These are phyloP conservation scores for Torymus tubicola DNA, from an alignment of 2,888 invertebrate species.

Conservation along the genomic window DNA sequence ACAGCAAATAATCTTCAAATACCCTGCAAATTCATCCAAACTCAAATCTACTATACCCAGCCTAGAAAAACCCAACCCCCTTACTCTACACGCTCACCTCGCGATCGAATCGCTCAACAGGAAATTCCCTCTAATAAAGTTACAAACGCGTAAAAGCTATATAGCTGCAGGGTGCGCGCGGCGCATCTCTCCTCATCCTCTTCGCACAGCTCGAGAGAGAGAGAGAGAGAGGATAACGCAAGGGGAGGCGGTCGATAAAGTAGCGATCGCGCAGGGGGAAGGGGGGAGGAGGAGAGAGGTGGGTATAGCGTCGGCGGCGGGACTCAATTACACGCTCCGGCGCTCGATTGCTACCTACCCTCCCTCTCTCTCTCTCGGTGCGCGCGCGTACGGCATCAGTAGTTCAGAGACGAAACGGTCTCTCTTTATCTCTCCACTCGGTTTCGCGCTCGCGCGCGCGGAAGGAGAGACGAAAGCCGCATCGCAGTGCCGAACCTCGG, in stretches of 20 bases:
- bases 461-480: conserved; percentile 29
- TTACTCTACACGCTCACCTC: too few species aligned
- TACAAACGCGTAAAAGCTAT: conserved; percentile 37
- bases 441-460: conserved; percentile 22
- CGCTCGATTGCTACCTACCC: conserved; percentile 64
- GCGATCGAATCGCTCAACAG: conserved; percentile 17
- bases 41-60: too few species aligned
- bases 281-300: background rate
- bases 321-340: conserved; percentile 76
- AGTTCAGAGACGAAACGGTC: conserved; percentile 55
- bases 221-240: conserved; percentile 10
- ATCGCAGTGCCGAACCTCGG: too few species aligned
- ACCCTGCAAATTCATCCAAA: too few species aligned
- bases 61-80: too few species aligned
- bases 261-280: conserved; percentile 74
- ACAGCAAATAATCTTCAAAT: too few species aligned
- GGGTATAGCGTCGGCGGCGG: conserved; percentile 60
- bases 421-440: conserved; percentile 56
- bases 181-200: conserved; percentile 2
- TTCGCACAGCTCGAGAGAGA: background rate
- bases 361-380: conserved; percentile 30
- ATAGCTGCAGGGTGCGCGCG: conserved; percentile 23
- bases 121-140: conserved; percentile 42
- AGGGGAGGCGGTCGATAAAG: conserved; percentile 73
- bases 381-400: conserved; percentile 52